phyloP scores from a whole-genome alignment of 2,113 vertebrate species.

The Cichladusa arquata region DNA sequence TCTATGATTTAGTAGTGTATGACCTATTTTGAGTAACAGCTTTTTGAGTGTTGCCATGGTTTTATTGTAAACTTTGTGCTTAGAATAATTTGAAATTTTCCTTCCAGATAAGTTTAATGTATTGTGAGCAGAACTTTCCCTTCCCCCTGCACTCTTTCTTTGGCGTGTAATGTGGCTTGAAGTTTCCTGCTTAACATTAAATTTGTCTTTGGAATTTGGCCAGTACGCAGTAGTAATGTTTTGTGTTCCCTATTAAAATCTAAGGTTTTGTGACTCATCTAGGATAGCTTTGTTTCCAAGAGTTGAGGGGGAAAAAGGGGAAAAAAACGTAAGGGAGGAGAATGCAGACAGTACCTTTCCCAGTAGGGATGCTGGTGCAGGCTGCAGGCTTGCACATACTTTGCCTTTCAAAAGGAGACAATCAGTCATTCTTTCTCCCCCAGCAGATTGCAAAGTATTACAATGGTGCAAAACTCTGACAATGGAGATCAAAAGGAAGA shows the following conservation, averaged over 20 bases:
- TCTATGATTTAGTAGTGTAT: neutral
- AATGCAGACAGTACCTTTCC: conserved; percentile 60
- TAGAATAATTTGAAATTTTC: neutral
- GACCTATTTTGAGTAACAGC: neutral
- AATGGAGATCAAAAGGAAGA: conserved; percentile 44
- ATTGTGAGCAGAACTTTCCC: neutral
- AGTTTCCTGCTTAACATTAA: conserved; percentile 30
- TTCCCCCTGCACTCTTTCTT: neutral
- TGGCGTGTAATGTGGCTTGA: neutral
- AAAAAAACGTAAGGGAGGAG: neutral
- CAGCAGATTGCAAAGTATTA: conserved; percentile 16
- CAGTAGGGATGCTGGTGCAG: conserved; percentile 26
- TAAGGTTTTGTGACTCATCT: conserved; percentile 15
- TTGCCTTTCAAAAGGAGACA: conserved; percentile 30
- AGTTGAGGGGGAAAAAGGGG: neutral
- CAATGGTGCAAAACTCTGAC: conserved; percentile 32
- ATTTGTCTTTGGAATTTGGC: conserved; percentile 52
- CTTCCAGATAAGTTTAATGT: neutral
- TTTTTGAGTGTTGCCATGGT: neutral
- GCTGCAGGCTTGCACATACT: neutral
- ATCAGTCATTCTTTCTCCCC: conserved; percentile 28
- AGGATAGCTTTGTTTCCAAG: conserved; percentile 60
- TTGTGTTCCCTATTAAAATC: conserved; percentile 67
- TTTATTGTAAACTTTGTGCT: neutral
- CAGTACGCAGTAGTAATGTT: conserved; percentile 28